Base-by-base conservation (phyloP, 1,140 invertebrate species). In the Leptonema lineaticorne region DNA sequence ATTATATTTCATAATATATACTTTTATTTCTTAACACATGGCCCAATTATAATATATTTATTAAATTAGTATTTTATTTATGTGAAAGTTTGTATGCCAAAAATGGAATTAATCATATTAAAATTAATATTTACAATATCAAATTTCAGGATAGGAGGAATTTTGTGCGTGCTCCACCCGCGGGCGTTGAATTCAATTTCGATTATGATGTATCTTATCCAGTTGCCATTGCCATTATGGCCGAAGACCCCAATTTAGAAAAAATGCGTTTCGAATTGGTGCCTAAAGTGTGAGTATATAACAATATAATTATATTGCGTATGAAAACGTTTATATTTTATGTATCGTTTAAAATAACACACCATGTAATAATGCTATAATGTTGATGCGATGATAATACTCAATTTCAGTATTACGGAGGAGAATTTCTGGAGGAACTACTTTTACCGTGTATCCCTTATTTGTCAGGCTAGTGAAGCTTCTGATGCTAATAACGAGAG, bases 361-460 rank as follows among this genome's bases (percentile, higher is more conserved):
- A n/a, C n/a, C n/a, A n/a, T n/a, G n/a, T n/a, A n/a, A n/a, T n/a
- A n/a, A n/a, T n/a, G n/a, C n/a, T 63, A 48, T 67, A 45, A 9
- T 46, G 20, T 28, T 74, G 46, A 56, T 50, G 69, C n/a, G n/a
- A n/a, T n/a, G n/a, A 73, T 7, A 28, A 57, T 57, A 9, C 7
- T 30, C n/a, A n/a, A 56, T 78, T 85, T 53, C 81, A 98, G 96
- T 76, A 94, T 99, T 75, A 95, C 90, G 76, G 97, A 99, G 84
- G 96, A 98, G 82, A 92, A 92, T 76, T 99, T 99, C 84, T 99
- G 97, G 97, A 88, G 95, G 75, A 99, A 99, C 84, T 99, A 99
- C 81, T 99, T 99, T 84, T 99, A 99, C 84, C 92, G 97, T 77
- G 93, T 99, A 68, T 97, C 94, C 72, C 88, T 99, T 27, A 94